Base-by-base conservation (phyloP, 2,113 vertebrate genomes). In the Nyctibius bracteatus region DNA sequence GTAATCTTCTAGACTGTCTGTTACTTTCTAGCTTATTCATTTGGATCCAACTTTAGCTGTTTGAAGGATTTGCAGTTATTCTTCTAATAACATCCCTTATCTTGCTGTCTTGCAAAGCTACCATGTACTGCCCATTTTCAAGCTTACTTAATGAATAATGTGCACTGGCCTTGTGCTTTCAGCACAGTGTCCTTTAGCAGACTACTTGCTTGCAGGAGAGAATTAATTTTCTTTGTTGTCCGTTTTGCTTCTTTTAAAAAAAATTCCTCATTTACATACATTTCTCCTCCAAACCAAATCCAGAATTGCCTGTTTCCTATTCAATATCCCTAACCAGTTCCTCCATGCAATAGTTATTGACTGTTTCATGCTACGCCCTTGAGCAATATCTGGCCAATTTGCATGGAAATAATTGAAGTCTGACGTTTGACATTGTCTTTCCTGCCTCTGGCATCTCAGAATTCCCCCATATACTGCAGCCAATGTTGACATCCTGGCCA, bases 11-110 rank as follows among this genome's bases (percentile, higher is more conserved):
- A 89, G 73, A 89, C 66, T 59, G 57, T 61, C 91, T 89, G 68
- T 81, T 94, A 82, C 47, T 86, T 92, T 86, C 77, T 81, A 92
- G 79, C 77, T 94, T 88, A 79, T 51, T 87, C 31, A 62, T 63
- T 92, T 91, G 44, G 27, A 59, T 84, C 83, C 83, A 96, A 5
- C 73, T 89, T 91, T 6, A 74, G 59, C 65, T 91, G 17, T 79
- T 87, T 74, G 89, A 94, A 91, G 83, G 81, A 87, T 95, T 92
- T 92, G 59, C 72, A 86, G 47, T 86, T 94, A 81, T 84, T 94
- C 74, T 92, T 90, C 91, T 92, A 95, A 94, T 89, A 89, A 87
- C 39, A 10, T 92, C 86, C 39, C 65, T 95, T 96, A 91, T 84
- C 95, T 95, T 54, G 8, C 49, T 0, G 4, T 81, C 94, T 91